Evolutionary conservation across 1,140 invertebrate genomes (phyloP), one percentile per base, ranked within the genome.

Genomic region (Ditylenchus dipsaci): DNA sequence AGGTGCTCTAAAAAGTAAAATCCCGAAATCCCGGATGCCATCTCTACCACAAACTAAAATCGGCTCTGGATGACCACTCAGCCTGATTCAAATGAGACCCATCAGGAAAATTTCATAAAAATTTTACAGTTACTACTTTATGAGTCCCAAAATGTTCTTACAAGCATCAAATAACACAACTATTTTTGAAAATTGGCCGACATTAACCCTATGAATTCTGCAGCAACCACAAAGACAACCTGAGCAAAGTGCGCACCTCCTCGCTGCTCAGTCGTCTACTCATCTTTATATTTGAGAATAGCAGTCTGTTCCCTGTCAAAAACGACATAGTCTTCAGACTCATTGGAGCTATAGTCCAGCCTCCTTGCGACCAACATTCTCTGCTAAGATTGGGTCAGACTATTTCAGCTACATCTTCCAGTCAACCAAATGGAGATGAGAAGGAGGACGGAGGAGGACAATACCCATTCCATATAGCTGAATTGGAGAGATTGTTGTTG

Each of bases 221-320:
- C 21, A 66, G 49, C 9, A 92, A 95, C 78, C 90, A 91, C 82
- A 88, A 90, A 72, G 89, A 88, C 75, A 95, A 96, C 85, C 86
- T 94, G 64, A 88, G 89, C 83, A 94, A 68, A 38, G 90, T 96
- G 88, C 86, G 91, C 63, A 90, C 92, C 19, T 73, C 84, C n/a
- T 76, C 78, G 26, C 71, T 85, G 53, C 78, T 86, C 0, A 68
- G 74, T 26, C 74, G 84, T 45, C 71, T 85, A n/a, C 61, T 85
- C 15, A 68, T 80, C 21, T 68, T 82, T 43, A 59, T 85, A 1
- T 66, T 71, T 65, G 82, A 82, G 56, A 75, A 77, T n/a, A 72
- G 77, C 1, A 67, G 68, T 45, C 56, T 79, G 29, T 76, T 84
- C n/a, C 65, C 63, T 17, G 65, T 73, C 38, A 76, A 79, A 33